Base-by-base conservation (phyloP, 2,113 vertebrate species). In the Takifugu flavidus region DNA sequence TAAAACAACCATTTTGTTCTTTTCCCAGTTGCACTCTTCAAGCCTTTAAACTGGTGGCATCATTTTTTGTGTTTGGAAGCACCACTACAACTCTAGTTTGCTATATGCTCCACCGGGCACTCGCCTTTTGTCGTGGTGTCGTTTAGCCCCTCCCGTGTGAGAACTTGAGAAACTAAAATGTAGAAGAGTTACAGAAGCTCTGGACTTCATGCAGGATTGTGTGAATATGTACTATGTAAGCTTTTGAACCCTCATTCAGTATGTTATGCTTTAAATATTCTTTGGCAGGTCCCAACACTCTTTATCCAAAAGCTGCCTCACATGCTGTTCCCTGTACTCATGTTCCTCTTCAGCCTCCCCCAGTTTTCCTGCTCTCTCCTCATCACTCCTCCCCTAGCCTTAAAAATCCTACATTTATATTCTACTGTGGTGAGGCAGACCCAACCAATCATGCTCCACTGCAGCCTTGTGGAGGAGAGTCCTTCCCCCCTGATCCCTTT, bases 371-470 rank as follows among this genome's bases (percentile, higher is more conserved):
- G 53, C 53, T 59, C 49, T 29, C 39, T 49, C 42, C 46, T 44
- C 56, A 45, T 70, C 55, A 13, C 46, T 54, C 53, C 51, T 55
- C 56, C 34, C 54, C 34, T 39, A 47, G 72, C 56, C 45, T 56
- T 73, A 45, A 20, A 70, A 80, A 60, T 62, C 53, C 71, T 67
- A 59, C 75, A 84, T 82, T 88, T 77, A 69, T 82, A 87, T 86
- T 87, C 72, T 51, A 25, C 70, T 80, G 82, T 60, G 8, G 67
- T 62, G 59, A 54, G 56, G 72, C 78, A 75, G 49, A 20, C 52
- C 34, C 77, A 77, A 78, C 84, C 85, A 84, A 65, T 82, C 81
- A 65, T 53, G 49, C 69, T 77, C 59, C 51, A 43, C 64, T 31
- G 56, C 77, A 86, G 66, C 68, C 79, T 68, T 60, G 70, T 62